Conservation (phyloP, 2,888 invertebrate species). For the Caenorhabditis doughertyi region DNA sequence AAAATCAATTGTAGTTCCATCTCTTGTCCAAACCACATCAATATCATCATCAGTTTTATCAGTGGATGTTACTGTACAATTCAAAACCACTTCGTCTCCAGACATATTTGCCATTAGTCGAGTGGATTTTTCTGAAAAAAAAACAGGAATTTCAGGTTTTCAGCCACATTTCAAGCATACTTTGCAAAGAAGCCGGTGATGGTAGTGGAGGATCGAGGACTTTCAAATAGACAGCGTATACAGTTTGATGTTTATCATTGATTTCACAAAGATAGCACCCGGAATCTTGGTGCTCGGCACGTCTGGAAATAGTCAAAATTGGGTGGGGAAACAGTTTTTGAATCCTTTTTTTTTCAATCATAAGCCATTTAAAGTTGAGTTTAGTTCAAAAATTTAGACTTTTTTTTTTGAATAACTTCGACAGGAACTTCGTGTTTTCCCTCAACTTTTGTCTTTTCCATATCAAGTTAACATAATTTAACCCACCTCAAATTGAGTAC, state of each 20-base stretch:
- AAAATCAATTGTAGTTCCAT: slow-evolving; percentile 71
- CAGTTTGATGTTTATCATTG: slow-evolving; percentile 78
- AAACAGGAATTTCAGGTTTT: background rate
- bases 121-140: slow-evolving; percentile 72
- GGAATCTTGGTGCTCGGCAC: slow-evolving; percentile 73
- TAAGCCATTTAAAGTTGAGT: too few relatives aligned
- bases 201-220: slow-evolving; percentile 66
- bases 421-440: too few relatives aligned
- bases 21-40: slow-evolving; percentile 76
- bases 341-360: too few relatives aligned
- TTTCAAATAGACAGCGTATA: slow-evolving; percentile 80
- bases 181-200: slow-evolving; percentile 46
- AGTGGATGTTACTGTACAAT: slow-evolving; percentile 77
- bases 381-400: too few relatives aligned
- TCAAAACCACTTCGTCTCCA: slow-evolving; percentile 77
- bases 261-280: slow-evolving; percentile 82
- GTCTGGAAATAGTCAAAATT: slow-evolving; percentile 64
- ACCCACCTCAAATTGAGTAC: slow-evolving; percentile 78
- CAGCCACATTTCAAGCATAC: background rate
- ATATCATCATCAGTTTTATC: slow-evolving; percentile 51
- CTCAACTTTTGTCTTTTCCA: too few relatives aligned
- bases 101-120: slow-evolving; percentile 77
- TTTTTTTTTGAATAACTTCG: too few relatives aligned
- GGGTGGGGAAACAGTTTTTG: background rate
- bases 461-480: too few relatives aligned